A percentile compares a stretch with the other conserved stretches of the same genome.
phyloP scores from a whole-genome alignment of 35 echinoderm and acorn worm genomes.

The Ophioderma brevispina region DNA sequence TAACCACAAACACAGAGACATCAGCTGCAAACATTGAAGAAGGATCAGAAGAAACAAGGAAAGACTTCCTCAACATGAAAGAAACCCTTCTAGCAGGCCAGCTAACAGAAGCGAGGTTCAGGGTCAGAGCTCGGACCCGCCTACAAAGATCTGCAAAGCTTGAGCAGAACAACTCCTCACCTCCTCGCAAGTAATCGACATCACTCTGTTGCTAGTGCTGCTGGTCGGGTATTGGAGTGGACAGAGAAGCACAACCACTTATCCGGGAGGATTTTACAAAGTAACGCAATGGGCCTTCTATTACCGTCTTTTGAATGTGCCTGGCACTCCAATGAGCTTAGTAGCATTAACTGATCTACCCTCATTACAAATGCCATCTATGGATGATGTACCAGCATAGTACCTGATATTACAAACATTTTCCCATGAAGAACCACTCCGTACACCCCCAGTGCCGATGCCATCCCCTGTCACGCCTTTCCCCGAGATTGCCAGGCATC shows the following conservation, averaged over 20 bases:
- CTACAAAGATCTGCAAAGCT: conserved; percentile 24
- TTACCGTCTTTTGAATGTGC: conserved; percentile 86
- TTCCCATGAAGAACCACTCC: conserved; percentile 85
- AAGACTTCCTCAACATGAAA: too few species aligned
- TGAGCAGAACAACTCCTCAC: too few species aligned
- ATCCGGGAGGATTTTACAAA: conserved; percentile 82
- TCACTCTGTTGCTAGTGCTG: conserved; percentile 11
- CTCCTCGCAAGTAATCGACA: background rate
- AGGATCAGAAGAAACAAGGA: background rate
- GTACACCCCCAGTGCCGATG: conserved; percentile 75
- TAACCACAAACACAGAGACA: background rate
- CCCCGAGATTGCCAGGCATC: background rate
- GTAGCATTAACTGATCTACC: conserved; percentile 90
- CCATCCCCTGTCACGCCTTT: background rate
- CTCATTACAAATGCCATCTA: conserved; percentile 70
- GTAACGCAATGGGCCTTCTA: conserved; percentile 79
- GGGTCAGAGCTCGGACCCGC: background rate
- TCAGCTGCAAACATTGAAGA: background rate
- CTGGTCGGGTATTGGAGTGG: background rate
- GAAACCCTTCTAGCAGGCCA: too few species aligned
- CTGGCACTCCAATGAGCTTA: conserved; percentile 79
- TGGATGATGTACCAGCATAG: conserved; percentile 77
- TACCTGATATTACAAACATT: conserved; percentile 48
- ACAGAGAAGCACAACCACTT: conserved; percentile 42
- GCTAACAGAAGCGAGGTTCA: background rate